Conservation (phyloP, 2,113 vertebrate genomes). For the Oryzias curvinotus region DNA sequence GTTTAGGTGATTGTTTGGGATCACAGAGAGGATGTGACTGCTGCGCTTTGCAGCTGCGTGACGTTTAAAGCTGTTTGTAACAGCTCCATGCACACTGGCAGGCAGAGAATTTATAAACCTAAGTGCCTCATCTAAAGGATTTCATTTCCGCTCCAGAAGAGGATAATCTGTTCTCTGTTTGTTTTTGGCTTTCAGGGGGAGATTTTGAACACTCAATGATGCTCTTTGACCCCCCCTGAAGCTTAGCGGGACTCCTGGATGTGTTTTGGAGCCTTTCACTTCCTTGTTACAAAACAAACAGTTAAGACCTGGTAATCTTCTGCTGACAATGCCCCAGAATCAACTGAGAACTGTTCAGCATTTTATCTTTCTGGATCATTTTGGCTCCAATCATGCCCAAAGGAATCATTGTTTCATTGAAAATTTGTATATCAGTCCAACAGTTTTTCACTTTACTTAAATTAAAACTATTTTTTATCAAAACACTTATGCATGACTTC, state of each 20-base stretch:
- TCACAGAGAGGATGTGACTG: too few species aligned
- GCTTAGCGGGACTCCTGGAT: slow-evolving; percentile 42
- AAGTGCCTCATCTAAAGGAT: slow-evolving; percentile 56
- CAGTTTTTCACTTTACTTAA: too few species aligned
- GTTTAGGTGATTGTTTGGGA: too few species aligned
- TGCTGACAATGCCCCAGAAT: slow-evolving; percentile 28
- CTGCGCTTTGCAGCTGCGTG: too few species aligned
- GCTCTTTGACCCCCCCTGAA: slow-evolving; percentile 35
- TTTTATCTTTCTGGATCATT: slow-evolving; percentile 37
- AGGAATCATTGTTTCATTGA: neutral
- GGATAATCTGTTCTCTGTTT: slow-evolving; percentile 47
- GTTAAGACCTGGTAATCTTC: slow-evolving; percentile 42
- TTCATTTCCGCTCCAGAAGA: slow-evolving; percentile 43
- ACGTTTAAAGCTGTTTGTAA: too few species aligned
- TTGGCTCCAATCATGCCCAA: neutral
- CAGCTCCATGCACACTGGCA: too few species aligned
- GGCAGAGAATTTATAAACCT: slow-evolving; percentile 3
- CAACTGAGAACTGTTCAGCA: slow-evolving; percentile 24
- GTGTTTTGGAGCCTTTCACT: slow-evolving; percentile 32
- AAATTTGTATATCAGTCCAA: too few species aligned
- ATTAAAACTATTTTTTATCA: too few species aligned
- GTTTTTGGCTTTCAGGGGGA: slow-evolving; percentile 37
- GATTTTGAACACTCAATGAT: slow-evolving; percentile 62
- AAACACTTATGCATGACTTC: too few species aligned
- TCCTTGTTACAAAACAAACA: slow-evolving; percentile 56